Evolutionary conservation across 2,113 vertebrate genomes (phyloP).

Genomic region (Eudyptes chrysolophus): DNA sequence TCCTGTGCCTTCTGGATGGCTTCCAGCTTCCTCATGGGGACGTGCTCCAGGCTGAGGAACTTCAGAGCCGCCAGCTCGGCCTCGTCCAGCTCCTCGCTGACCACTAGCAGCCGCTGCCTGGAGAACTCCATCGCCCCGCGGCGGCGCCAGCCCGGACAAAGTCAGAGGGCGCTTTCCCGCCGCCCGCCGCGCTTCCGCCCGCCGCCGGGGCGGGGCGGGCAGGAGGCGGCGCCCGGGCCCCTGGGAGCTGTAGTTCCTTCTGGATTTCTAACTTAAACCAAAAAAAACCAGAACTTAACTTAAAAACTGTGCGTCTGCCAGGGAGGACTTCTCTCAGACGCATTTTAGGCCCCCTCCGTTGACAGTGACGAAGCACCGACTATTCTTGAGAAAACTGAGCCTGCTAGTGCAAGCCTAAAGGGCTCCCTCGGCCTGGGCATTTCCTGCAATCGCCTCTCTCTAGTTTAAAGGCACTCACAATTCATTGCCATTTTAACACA

Average conservation of each 20-base stretch:
- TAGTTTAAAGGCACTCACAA: not conserved
- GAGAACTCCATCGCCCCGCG: not conserved
- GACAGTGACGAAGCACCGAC: accelerated
- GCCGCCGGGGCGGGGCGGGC: not conserved
- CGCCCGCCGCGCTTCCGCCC: not conserved
- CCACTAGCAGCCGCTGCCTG: not conserved
- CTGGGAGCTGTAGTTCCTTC: not conserved
- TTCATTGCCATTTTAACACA: not conserved
- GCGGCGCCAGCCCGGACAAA: accelerated
- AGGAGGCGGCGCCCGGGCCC: not conserved
- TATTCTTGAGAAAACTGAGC: accelerated
- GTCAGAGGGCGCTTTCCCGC: accelerated
- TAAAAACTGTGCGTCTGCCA: not conserved
- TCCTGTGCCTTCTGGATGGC: not conserved
- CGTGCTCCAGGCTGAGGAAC: constrained; percentile 66
- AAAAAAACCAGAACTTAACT: accelerated
- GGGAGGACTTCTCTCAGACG: not conserved
- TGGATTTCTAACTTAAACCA: accelerated
- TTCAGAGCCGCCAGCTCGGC: constrained; percentile 64
- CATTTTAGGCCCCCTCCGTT: too few species aligned
- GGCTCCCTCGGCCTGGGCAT: accelerated
- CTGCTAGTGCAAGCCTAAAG: accelerated
- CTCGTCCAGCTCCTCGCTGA: constrained; percentile 49
- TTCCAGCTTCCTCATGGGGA: constrained; percentile 60
- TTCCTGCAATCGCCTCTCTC: not conserved